phyloP scores from a whole-genome alignment of 1,140 invertebrate genomes.

The Solenopsis invicta region DNA sequence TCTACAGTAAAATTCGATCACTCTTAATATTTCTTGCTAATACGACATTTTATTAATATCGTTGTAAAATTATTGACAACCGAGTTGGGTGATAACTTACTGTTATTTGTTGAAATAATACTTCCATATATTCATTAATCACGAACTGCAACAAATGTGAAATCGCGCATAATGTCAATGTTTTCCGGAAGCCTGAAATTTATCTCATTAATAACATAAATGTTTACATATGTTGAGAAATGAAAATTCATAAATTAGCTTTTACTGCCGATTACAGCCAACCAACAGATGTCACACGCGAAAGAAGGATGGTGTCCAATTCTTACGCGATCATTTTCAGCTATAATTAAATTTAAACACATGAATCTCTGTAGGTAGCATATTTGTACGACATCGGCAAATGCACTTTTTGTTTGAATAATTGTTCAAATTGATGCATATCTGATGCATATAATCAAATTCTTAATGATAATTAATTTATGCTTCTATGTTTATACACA shows the following conservation, averaged over 20 bases:
- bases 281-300: not conserved
- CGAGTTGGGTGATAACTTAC: constrained; percentile 2
- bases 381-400: not conserved
- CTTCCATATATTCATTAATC: constrained; percentile 25
- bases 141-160: not conserved
- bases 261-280: not conserved
- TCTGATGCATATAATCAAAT: constrained; percentile 14
- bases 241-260: constrained; percentile 36
- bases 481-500: not conserved
- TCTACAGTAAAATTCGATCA: constrained; percentile 4
- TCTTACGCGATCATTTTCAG: constrained; percentile 14
- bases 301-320: constrained; percentile 1
- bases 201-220: constrained; percentile 47
- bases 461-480: constrained; percentile 28
- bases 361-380: not conserved
- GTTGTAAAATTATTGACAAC: constrained; percentile 37
- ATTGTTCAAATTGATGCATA: constrained; percentile 28
- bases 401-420: constrained; percentile 29
- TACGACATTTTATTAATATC: constrained; percentile 11
- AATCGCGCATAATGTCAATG: constrained; percentile 20
- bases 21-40: not conserved
- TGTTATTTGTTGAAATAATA: constrained; percentile 13
- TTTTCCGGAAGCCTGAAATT: constrained; percentile 26
- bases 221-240: not conserved
- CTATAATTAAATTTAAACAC: constrained; percentile 49